Conservation (phyloP, 2,113 vertebrate species). For the Percina caprodes region DNA sequence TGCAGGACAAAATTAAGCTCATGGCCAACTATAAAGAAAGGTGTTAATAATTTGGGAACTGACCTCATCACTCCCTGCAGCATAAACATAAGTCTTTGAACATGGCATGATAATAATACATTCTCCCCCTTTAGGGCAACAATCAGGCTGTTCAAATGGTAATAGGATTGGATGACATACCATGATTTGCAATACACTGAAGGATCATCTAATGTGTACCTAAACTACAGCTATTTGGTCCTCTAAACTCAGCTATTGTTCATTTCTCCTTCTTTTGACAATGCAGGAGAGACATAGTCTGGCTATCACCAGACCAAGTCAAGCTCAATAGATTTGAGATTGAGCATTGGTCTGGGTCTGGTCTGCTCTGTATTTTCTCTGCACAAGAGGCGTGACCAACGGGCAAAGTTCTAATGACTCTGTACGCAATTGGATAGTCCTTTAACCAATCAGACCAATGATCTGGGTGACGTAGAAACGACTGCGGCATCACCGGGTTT, state of each 20-base stretch:
- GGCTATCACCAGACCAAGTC: too few species aligned
- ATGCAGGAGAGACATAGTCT: not conserved
- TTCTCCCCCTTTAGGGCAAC: not conserved
- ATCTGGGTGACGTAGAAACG: too few species aligned
- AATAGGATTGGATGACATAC: conserved; percentile 21
- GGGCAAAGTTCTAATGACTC: too few species aligned
- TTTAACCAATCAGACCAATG: too few species aligned
- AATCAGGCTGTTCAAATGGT: conserved; percentile 35
- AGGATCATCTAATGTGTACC: not conserved
- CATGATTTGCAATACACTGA: not conserved
- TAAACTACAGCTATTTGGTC: not conserved
- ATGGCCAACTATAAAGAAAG: not conserved
- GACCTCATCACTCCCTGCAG: conserved; percentile 28
- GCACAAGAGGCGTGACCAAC: too few species aligned
- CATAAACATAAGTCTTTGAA: conserved; percentile 3
- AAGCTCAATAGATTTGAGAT: too few species aligned
- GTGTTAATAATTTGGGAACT: conserved; percentile 25
- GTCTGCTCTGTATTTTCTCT: too few species aligned
- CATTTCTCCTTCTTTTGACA: not conserved
- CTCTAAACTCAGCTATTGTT: not conserved
- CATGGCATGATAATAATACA: not conserved
- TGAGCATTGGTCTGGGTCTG: too few species aligned
- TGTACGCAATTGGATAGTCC: too few species aligned
- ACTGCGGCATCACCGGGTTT: too few species aligned
- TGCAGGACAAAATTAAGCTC: not conserved